phyloP scores from a whole-genome alignment of 2,888 invertebrate genomes.

The Anodontia alba region DNA sequence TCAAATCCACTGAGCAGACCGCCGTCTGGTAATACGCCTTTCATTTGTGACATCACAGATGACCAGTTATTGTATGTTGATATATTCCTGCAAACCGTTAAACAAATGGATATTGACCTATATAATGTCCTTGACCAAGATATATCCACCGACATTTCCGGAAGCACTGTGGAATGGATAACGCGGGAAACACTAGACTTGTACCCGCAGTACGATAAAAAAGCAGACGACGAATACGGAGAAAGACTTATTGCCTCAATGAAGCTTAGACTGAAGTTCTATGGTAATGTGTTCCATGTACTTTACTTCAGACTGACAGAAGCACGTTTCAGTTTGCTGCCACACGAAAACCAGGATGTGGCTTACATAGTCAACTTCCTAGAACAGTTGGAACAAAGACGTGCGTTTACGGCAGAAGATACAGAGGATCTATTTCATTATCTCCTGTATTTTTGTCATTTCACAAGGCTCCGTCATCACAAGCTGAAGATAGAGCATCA shows the following conservation, averaged over 20 bases:
- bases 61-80: too few species aligned
- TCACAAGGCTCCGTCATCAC: slow-evolving; percentile 24
- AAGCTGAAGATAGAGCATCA: background rate
- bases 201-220: slow-evolving; percentile 5
- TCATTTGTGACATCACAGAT: too few species aligned
- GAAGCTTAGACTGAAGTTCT: slow-evolving; percentile 20
- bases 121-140: too few species aligned
- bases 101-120: too few species aligned
- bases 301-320: background rate
- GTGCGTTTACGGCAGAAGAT: slow-evolving; percentile 9
- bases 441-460: slow-evolving; percentile 26
- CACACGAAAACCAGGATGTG: slow-evolving; percentile 10
- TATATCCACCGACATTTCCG: background rate
- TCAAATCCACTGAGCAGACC: too few species aligned
- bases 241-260: background rate
- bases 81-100: too few species aligned
- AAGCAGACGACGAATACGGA: slow-evolving; percentile 15
- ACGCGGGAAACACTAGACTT: background rate
- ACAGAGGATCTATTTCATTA: slow-evolving; percentile 18
- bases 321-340: background rate
- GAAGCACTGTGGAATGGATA: background rate
- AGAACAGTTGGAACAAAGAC: background rate
- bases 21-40: too few species aligned
- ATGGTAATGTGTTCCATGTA: slow-evolving; percentile 19
- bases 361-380: slow-evolving; percentile 18